Conservation (phyloP, 2,113 vertebrate species). For the Gavialis gangeticus region DNA sequence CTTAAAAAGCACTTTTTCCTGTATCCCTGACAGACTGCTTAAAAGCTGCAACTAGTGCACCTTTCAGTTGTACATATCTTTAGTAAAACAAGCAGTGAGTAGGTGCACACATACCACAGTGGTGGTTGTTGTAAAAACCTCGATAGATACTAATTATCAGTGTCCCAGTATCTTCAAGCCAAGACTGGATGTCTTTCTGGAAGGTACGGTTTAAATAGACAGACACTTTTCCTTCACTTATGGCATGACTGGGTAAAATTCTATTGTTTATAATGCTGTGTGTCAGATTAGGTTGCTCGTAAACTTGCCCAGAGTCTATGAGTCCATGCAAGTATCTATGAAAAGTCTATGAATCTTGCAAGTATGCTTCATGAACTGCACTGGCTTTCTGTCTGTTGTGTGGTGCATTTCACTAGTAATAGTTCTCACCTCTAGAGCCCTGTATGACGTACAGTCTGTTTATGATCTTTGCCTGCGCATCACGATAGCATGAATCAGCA, state of each 20-base stretch:
- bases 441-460: background rate
- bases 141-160: background rate
- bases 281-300: background rate
- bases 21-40: accelerated
- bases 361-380: background rate
- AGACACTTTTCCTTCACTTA: background rate
- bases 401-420: background rate
- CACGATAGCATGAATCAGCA: accelerated
- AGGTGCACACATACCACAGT: background rate
- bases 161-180: background rate
- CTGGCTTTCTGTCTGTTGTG: background rate
- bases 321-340: too few species aligned
- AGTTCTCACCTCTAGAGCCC: background rate
- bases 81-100: background rate
- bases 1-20: background rate
- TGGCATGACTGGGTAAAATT: background rate
- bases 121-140: background rate
- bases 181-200: background rate
- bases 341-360: background rate
- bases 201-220: background rate
- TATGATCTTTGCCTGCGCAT: too few species aligned
- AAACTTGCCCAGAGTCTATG: too few species aligned
- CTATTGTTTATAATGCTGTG: background rate
- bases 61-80: background rate
- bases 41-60: background rate